Evolutionary conservation across 2,888 invertebrate genomes (phyloP), one percentile per base, ranked within the genome.

Genomic region (Noctua janthe): DNA sequence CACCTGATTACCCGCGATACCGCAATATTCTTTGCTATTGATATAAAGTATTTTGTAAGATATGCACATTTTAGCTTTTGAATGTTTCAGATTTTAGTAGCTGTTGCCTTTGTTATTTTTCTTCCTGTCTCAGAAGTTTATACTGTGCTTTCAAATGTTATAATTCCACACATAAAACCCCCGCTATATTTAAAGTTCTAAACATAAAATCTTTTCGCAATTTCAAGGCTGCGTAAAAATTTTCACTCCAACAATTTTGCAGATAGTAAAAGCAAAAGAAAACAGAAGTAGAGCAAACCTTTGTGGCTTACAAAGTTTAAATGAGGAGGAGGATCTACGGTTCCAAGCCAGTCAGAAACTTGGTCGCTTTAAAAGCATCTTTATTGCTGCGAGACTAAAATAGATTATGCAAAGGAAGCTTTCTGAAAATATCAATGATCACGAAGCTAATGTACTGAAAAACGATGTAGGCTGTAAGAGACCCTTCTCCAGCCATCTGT

Each of bases 371-470:
- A 13, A 64, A 67, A 62, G 49, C 56, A n/a, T 39, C 35, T 83
- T 10, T 20, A 51, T 13, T 47, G 69, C n/a, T 39, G 17, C 17
- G 23, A 56, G 1, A 35, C 43, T 23, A 23, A 66, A 84, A 73
- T 67, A 62, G 20, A 64, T 74, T 29, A 8, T 29, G 10, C 43
- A 71, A 76, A 39, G n/a, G 69, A 71, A 71, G 35, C 13, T 59
- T 47, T 59, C 17, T 15, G 15, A 77, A 86, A 59, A 72, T 69
- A 77, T 72, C 23, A 15, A 78, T 13, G 62, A 13, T 64, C 74
- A 74, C n/a, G 67, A 66, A 73, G 39, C 11, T 75, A 84, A 80
- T 87, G 73, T 80, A 80, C 43, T 76, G 77, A 71, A 71, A 74
- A 85, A 87, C 59, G 67, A 71, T 39, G 39, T 29, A 20, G 70